Percentiles rank a stretch among this genome's conserved stretches.
These are phyloP conservation scores for Acanthoscelides obtectus DNA, from an alignment of 2,888 invertebrate species.

Conservation along the genomic window DNA sequence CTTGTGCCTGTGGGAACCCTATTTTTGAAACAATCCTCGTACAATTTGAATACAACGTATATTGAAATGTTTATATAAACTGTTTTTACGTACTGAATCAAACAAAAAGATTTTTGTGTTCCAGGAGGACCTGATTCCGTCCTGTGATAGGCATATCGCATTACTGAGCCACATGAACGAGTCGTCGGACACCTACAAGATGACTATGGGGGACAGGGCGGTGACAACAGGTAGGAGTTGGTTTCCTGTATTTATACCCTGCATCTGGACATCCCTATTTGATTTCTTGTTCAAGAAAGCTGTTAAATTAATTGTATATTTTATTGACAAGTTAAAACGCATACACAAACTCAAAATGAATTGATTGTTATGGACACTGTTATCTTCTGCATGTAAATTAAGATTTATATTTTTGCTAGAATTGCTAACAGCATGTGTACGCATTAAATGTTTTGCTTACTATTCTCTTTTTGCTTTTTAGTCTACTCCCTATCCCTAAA, in stretches of 20 bases:
- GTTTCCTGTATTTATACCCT: conserved; percentile 39
- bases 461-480: conserved; percentile 27
- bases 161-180: conserved; percentile 56
- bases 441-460: conserved; percentile 35
- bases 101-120: conserved; percentile 29
- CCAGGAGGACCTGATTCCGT: conserved; percentile 79
- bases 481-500: background rate
- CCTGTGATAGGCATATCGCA: conserved; percentile 82
- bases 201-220: conserved; percentile 38
- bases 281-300: conserved; percentile 39
- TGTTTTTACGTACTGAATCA: background rate
- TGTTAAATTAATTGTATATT: conserved; percentile 34
- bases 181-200: conserved; percentile 40
- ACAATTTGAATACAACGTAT: too few relatives aligned
- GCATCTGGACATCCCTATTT: conserved; percentile 39
- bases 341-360: conserved; percentile 22
- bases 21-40: too few relatives aligned
- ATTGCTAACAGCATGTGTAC: conserved; percentile 34
- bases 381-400: conserved; percentile 5
- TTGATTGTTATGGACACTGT: conserved; percentile 10
- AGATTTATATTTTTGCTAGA: conserved; percentile 15
- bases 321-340: conserved; percentile 35
- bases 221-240: conserved; percentile 44
- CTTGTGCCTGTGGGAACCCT: too few relatives aligned
- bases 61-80: too few relatives aligned